phyloP scores from a whole-genome alignment of 1,140 invertebrate species.

The Drosophila baimaii region DNA sequence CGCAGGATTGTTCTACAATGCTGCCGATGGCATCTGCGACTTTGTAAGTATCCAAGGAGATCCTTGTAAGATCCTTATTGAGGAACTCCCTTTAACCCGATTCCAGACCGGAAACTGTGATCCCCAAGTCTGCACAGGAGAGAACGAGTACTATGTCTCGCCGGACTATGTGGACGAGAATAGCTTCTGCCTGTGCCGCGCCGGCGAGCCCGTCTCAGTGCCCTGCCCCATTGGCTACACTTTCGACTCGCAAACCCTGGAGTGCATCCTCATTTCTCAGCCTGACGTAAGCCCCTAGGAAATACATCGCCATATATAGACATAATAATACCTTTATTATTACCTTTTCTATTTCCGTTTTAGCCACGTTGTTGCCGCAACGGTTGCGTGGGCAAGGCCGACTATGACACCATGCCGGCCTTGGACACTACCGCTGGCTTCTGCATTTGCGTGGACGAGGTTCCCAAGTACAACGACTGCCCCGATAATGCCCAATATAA shows the following conservation, averaged over 20 bases:
- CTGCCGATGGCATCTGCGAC: not conserved
- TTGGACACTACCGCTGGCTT: conserved; percentile 42
- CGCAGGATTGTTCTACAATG: conserved; percentile 38
- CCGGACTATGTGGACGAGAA: conserved; percentile 47
- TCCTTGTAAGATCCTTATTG: no score
- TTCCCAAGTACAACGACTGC: conserved; percentile 22
- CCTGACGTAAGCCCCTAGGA: conserved; percentile 48
- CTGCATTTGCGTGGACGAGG: conserved; percentile 54
- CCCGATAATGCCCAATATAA: conserved; percentile 9
- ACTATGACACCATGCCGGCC: conserved; percentile 50
- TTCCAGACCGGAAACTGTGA: conserved; percentile 62
- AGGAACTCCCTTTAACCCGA: no score
- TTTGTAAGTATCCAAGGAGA: no score
- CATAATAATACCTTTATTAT: no score
- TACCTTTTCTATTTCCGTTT: not conserved
- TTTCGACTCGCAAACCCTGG: conserved; percentile 4
- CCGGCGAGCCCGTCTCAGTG: conserved; percentile 38
- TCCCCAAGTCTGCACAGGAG: conserved; percentile 29
- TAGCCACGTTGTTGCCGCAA: conserved; percentile 56
- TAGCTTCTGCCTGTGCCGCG: conserved; percentile 65
- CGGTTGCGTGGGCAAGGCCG: conserved; percentile 37
- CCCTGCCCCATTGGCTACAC: conserved; percentile 66
- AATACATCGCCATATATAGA: no score
- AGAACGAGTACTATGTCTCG: conserved; percentile 30
- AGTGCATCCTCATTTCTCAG: conserved; percentile 21